Evolutionary conservation across 2,113 vertebrate genomes (phyloP).

Genomic region (Nanger granti): DNA sequence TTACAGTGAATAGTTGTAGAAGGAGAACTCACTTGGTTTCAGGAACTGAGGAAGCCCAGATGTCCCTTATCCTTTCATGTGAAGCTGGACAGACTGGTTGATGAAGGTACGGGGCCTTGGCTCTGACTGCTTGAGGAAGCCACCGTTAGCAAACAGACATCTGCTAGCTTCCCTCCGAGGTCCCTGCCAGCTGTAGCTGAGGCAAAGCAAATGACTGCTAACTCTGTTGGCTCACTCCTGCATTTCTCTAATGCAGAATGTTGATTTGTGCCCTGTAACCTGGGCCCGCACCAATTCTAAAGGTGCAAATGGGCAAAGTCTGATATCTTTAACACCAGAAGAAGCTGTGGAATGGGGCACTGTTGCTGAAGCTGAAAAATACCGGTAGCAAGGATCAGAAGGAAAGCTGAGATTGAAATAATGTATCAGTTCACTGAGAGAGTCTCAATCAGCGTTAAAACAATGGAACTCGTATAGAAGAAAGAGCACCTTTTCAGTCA

Average conservation of each 20-base stretch:
- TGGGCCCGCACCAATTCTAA: constrained; percentile 37
- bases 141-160: constrained; percentile 72
- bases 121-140: constrained; percentile 46
- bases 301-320: neutral
- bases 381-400: neutral
- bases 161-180: constrained; percentile 66
- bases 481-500: neutral
- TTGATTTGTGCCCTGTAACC: constrained; percentile 21
- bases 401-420: neutral
- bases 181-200: constrained; percentile 68
- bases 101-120: neutral
- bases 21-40: constrained; percentile 69
- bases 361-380: neutral
- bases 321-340: constrained; percentile 39
- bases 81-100: constrained; percentile 13
- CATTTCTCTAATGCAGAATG: constrained; percentile 44
- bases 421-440: neutral
- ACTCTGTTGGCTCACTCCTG: constrained; percentile 53
- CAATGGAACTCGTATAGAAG: neutral
- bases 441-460: neutral
- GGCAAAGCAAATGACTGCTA: constrained; percentile 68
- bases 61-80: constrained; percentile 18
- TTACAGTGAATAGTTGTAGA: constrained; percentile 63
- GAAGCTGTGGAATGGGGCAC: constrained; percentile 11
- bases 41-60: constrained; percentile 33